These are phyloP conservation scores for Argyrosomus regius DNA, from an alignment of 2,797 vertebrate species.

Conservation along the genomic window DNA sequence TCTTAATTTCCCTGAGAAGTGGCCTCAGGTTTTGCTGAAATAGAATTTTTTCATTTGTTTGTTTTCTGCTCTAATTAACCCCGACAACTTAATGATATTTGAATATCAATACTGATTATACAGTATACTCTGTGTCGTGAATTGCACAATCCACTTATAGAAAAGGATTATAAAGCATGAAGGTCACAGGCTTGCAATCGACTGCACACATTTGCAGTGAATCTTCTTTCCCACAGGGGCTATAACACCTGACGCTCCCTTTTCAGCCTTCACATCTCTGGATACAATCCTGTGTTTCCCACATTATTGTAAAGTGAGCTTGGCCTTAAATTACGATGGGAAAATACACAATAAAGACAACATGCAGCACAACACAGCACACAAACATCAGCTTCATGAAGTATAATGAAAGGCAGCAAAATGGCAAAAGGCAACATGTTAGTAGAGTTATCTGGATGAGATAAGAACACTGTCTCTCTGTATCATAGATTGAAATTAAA, in stretches of 20 bases:
- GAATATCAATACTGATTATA: background rate
- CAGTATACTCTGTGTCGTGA: background rate
- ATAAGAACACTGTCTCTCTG: too few relatives aligned
- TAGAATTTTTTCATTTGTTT: background rate
- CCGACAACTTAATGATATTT: background rate
- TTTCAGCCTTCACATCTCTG: constrained; percentile 15
- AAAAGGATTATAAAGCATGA: background rate
- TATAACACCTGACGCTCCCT: constrained; percentile 4
- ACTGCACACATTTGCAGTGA: constrained; percentile 13
- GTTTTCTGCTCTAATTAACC: constrained; percentile 4
- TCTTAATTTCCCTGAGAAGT: too few relatives aligned
- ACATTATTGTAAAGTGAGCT: background rate
- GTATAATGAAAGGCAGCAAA: background rate
- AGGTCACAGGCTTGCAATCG: constrained; percentile 12
- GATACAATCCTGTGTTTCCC: background rate
- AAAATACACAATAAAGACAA: constrained; percentile 1
- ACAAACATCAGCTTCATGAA: background rate
- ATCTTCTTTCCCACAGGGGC: constrained; percentile 17
- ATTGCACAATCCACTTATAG: constrained; percentile 4
- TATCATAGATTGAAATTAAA: background rate
- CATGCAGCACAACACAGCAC: background rate
- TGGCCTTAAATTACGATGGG: background rate
- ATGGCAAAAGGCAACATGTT: background rate
- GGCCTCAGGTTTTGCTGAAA: too few relatives aligned
- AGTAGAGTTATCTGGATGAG: background rate